Evolutionary conservation across 2,888 invertebrate species (phyloP), one percentile per base, ranked within the genome.

Genomic region (Tanypteryx hageni): DNA sequence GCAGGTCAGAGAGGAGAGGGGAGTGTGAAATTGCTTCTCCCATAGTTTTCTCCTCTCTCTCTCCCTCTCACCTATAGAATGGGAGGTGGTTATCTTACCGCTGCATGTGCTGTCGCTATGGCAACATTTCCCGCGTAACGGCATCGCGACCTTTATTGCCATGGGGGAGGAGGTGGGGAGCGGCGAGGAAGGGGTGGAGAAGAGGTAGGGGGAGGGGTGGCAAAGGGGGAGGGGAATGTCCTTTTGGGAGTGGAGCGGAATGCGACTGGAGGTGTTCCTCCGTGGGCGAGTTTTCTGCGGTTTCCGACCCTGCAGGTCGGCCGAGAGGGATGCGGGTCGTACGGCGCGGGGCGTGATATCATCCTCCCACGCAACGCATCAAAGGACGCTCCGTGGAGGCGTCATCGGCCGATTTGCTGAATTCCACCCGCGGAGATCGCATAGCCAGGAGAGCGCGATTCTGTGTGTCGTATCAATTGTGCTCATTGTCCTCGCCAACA

Each of bases 31-130:
- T 89, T 89, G 89, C 89, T 89, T 89, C 56, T 44, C 44, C 64
- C 89, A 89, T 89, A 89, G 89, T 64, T 56, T 16, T 83, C 64
- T 44, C 5, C 44, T 22, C 76, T 44, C 83, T 44, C 18, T 83
- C 18, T 83, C 56, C 9, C 83, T 16, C 18, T 16, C 64, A 13
- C 61, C 31, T 10, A 27, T 18, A 27, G n/a, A 14, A 57, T 13
- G 27, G 59, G 18, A 27, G 89, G 89, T n/a, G 89, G 89, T 89
- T 89, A 89, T 89, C 89, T 89, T 64, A 31, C 86, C 86, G 61
- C 31, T 59, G 61, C 18, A 86, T 86, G 86, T 61, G 89, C 68
- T 59, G 89, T 61, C 64, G 89, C 89, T 68, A 89, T 89, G 89
- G 89, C 18, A 61, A 89, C 89, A 89, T 64, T 61, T 89, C 44